Percentiles rank a stretch among this genome's conserved stretches.
These are phyloP conservation scores for Tyto alba DNA, from an alignment of 2,113 vertebrate species.

Conservation along the genomic window DNA sequence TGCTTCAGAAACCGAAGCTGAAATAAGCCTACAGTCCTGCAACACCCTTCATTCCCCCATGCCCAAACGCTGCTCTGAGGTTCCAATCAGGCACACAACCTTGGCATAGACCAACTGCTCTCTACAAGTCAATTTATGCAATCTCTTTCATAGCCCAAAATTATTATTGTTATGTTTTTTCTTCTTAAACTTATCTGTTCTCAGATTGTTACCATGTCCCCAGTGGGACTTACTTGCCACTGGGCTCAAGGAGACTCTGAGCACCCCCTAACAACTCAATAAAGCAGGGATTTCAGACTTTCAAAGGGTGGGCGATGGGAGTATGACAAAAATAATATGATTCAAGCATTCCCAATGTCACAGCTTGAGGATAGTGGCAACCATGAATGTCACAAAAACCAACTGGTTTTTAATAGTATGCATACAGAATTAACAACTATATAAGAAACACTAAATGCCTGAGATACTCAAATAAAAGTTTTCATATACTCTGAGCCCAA, in stretches of 20 bases:
- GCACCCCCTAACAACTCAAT: not conserved
- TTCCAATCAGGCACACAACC: not conserved
- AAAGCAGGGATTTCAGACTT: not conserved
- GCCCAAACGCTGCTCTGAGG: not conserved
- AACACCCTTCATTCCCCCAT: fast-evolving
- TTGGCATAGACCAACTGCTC: not conserved
- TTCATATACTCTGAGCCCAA: not conserved
- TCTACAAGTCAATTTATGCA: not conserved
- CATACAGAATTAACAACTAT: not conserved
- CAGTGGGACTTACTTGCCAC: not conserved
- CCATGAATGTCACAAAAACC: not conserved
- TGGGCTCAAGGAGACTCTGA: not conserved
- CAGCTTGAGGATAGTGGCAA: not conserved
- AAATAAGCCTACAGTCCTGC: not conserved
- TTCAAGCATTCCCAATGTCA: not conserved
- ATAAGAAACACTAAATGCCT: not conserved
- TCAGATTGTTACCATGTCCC: not conserved
- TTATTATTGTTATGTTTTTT: not conserved
- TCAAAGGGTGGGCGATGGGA: not conserved
- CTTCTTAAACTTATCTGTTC: not conserved
- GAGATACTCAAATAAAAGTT: not conserved
- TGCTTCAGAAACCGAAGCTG: not conserved
- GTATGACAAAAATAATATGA: not conserved
- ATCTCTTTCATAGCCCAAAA: not conserved
- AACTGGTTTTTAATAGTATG: not conserved